A percentile compares a stretch with the other conserved stretches of the same genome.
Conservation (phyloP, 2,888 invertebrate genomes). For the Leptinotarsa tumamoca region DNA sequence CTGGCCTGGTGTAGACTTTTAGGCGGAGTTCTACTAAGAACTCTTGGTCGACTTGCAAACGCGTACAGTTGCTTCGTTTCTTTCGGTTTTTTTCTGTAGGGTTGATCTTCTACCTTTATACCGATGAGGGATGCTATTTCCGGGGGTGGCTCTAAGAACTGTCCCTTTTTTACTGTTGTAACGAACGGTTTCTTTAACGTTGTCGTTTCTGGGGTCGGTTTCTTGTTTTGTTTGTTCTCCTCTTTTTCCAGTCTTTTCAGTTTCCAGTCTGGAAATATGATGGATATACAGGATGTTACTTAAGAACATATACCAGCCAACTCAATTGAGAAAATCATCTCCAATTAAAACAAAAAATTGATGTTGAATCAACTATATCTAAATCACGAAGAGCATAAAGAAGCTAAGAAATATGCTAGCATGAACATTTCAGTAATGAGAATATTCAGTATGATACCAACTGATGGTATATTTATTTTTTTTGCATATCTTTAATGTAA, state of each 20-base stretch:
- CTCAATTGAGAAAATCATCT: no score
- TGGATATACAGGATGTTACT: not conserved
- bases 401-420: no score
- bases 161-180: slow-evolving; percentile 83
- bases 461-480: no score
- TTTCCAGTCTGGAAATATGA: slow-evolving; percentile 70
- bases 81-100: slow-evolving; percentile 49
- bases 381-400: no score
- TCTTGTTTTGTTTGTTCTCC: slow-evolving; percentile 59
- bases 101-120: slow-evolving; percentile 61
- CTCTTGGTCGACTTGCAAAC: slow-evolving; percentile 75
- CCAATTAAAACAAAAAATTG: no score
- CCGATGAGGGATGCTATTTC: slow-evolving; percentile 76
- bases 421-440: no score
- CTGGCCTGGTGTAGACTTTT: slow-evolving; percentile 59
- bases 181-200: slow-evolving; percentile 74
- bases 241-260: slow-evolving; percentile 77
- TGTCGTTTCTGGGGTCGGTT: slow-evolving; percentile 45
- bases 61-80: slow-evolving; percentile 71
- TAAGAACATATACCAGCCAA: not conserved
- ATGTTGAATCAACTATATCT: no score
- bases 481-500: no score
- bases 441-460: no score
- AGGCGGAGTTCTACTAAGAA: slow-evolving; percentile 63
- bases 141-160: slow-evolving; percentile 83